Base-by-base conservation (phyloP, 2,113 vertebrate genomes). In the Cervus canadensis region DNA sequence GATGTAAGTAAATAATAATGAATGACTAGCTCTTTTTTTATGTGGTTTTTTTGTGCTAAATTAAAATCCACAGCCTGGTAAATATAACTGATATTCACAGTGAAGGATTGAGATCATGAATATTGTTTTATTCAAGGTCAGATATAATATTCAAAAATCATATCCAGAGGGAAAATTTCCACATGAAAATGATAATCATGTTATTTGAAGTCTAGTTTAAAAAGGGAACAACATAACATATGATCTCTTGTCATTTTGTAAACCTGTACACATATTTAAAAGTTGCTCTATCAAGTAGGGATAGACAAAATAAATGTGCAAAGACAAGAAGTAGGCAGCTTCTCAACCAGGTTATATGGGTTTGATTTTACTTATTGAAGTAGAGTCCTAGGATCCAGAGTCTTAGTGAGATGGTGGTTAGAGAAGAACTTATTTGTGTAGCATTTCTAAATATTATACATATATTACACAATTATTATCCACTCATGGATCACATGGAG, bases 1-100 rank as follows among this genome's bases (percentile, higher is more conserved):
- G 28, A 89, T 79, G 87, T 97, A 98, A 98, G 98, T 97, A 98
- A 98, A 98, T 96, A 98, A 98, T 96, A 98, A 97, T 96, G 93
- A 87, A 54, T 89, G 97, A 52, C 30, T 59, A 89, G 71, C 95
- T 92, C 62, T 19, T 50, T 93, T 97, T 97, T 95, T 84, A 10
- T 92, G 8, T 59, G 40, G 84, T 92, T 88, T 40, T 92, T 78
- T 98, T 88, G 92, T 43, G 56, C 1, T 93, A 97, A 98, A 98
- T 97, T 97, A 96, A 98, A 98, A 97, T 5, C 0, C 23, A 83
- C n/a, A 71, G 2, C 48, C 67, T 97, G 36, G 71, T 94, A 97
- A 97, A 97, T 79, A 13, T 76, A 3, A 1, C 0, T n/a, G 50
- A 84, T 94, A 89, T 71, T 81, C 94, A 57, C 12, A 78, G 7